Percentiles rank a stretch among this genome's conserved stretches.
Conservation (phyloP, 2,888 invertebrate species). For the Chloromyia formosa region DNA sequence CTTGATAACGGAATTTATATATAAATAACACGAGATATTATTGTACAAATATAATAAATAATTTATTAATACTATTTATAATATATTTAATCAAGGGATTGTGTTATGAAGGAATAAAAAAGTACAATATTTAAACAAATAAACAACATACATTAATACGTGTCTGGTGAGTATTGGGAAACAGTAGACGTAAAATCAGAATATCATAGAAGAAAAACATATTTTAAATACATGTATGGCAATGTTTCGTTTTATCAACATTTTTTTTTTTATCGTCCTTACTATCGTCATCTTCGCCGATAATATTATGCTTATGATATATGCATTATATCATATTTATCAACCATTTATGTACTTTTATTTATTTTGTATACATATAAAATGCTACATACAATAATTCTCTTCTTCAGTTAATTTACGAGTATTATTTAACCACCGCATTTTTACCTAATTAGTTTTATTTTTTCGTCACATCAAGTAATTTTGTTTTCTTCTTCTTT, state of each 20-base stretch:
- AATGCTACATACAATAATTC: conserved; percentile 26
- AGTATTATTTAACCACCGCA: conserved; percentile 4
- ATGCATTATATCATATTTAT: neutral
- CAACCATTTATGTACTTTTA: neutral
- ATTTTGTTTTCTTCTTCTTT: neutral
- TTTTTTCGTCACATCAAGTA: neutral
- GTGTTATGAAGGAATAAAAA: conserved; percentile 1
- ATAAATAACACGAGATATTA: conserved; percentile 42
- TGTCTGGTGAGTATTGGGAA: neutral
- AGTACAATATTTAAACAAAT: neutral
- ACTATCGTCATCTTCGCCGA: neutral
- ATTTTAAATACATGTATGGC: conserved; percentile 36
- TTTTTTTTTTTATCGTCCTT: conserved; percentile 11
- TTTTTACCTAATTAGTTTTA: conserved; percentile 4
- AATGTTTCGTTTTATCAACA: conserved; percentile 12
- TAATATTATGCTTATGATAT: too few species aligned
- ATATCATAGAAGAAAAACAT: neutral
- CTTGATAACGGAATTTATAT: conserved; percentile 39
- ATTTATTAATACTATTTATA: conserved; percentile 25
- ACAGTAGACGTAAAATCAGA: conserved; percentile 11
- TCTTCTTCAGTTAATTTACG: conserved; percentile 6
- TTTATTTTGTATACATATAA: conserved; percentile 1
- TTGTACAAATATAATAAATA: conserved; percentile 44
- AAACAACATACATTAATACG: neutral
- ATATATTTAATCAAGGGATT: neutral